phyloP scores from a whole-genome alignment of 2,113 vertebrate genomes.

The Mustelus asterias region DNA sequence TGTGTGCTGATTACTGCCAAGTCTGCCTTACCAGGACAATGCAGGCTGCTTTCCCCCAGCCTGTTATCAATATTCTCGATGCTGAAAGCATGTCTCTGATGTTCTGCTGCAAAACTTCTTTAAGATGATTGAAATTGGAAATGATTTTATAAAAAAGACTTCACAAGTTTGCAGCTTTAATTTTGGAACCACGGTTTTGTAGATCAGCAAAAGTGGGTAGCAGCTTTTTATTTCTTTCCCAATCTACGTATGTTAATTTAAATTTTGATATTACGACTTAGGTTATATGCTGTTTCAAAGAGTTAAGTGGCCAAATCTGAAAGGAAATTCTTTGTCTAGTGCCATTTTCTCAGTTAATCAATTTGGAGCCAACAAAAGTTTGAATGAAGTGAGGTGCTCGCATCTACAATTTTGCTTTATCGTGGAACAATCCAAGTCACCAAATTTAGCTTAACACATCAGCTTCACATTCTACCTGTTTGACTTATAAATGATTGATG shows the following conservation, averaged over 20 bases:
- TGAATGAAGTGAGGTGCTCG: not conserved
- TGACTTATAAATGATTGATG: constrained; percentile 17
- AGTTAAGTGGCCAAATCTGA: not conserved
- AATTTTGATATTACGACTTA: constrained; percentile 24
- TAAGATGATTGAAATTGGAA: not conserved
- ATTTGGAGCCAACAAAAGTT: not conserved
- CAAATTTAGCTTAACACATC: not conserved
- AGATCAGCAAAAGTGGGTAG: not conserved
- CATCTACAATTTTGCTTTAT: not conserved
- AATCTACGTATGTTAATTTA: constrained; percentile 25
- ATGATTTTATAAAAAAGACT: constrained; percentile 16
- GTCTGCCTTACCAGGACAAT: not conserved
- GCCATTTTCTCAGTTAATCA: not conserved
- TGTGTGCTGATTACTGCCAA: not conserved
- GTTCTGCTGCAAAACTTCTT: not conserved
- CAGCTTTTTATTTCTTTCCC: not conserved
- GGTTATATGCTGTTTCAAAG: not conserved
- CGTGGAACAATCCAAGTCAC: not conserved
- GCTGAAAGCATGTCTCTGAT: not conserved
- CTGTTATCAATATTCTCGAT: not conserved
- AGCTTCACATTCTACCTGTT: constrained; percentile 17
- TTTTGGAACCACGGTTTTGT: not conserved
- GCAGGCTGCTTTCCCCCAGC: not conserved
- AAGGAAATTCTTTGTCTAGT: not conserved
- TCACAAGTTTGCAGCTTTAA: not conserved